These are phyloP conservation scores for Lanius collurio DNA, from an alignment of 2,113 vertebrate species.

Conservation along the genomic window DNA sequence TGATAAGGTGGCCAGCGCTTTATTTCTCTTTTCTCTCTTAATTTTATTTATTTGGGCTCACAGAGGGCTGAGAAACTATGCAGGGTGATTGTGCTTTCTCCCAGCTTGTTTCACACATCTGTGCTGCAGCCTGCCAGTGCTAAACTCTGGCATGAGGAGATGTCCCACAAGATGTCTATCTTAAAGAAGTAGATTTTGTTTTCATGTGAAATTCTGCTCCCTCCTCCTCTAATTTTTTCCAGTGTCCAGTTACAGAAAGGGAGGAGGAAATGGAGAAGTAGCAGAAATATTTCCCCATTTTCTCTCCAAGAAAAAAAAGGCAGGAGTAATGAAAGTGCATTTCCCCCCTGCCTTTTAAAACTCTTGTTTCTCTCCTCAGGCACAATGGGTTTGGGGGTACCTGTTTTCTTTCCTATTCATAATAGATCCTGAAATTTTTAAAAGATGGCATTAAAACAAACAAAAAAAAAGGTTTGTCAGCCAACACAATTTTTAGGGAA, in stretches of 20 bases:
- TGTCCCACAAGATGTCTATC: not conserved
- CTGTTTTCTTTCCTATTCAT: not conserved
- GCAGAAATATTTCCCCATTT: not conserved
- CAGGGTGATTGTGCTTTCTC: not conserved
- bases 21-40: not conserved
- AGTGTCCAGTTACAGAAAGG: not conserved
- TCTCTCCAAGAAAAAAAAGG: not conserved
- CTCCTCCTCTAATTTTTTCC: not conserved
- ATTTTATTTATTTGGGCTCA: not conserved
- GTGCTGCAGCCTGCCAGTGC: not conserved
- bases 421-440: not conserved
- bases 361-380: not conserved
- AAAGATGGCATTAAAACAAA: not conserved
- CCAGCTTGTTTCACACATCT: rapidly evolving
- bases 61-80: rapidly evolving
- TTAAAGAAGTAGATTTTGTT: not conserved
- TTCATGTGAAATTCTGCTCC: not conserved
- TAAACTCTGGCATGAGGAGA: not conserved
- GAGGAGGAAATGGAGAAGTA: not conserved
- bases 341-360: not conserved
- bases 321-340: not conserved
- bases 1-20: not conserved
- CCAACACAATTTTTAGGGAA: not conserved
- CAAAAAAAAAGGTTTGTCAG: not conserved
- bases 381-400: not conserved